Conservation (phyloP, 2,113 vertebrate genomes). For the Cyphomyrus plagiostoma region DNA sequence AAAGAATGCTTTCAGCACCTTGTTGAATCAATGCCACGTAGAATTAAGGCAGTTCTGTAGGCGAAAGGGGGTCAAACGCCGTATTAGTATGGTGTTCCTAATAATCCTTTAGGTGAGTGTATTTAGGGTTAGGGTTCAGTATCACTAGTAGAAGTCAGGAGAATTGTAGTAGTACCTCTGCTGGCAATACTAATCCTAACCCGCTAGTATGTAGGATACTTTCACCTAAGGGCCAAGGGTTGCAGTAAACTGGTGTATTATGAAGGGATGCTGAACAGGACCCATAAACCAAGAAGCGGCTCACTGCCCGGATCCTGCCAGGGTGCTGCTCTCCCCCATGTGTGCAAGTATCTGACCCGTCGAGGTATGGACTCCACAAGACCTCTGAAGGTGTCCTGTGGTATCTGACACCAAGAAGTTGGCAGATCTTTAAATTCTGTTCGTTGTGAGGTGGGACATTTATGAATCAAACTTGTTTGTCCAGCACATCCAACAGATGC, state of each 20-base stretch:
- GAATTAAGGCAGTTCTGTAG: no score
- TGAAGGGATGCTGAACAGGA: neutral
- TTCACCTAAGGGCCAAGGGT: neutral
- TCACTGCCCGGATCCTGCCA: no score
- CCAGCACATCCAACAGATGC: neutral
- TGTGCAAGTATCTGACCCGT: neutral
- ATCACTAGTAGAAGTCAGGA: neutral
- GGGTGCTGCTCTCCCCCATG: neutral
- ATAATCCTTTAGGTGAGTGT: no score
- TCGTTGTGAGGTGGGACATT: neutral
- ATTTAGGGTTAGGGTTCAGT: neutral
- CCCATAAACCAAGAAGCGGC: no score
- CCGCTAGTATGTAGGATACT: neutral
- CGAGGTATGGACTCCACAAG: neutral
- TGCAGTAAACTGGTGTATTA: neutral
- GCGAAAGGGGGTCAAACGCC: no score
- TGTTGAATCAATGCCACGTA: no score
- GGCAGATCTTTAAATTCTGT: neutral
- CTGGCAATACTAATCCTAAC: neutral
- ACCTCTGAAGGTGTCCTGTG: neutral
- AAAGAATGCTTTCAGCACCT: no score
- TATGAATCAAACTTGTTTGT: neutral
- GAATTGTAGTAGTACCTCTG: neutral
- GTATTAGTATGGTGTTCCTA: no score
- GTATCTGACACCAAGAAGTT: neutral